A percentile compares a stretch with the other conserved stretches of the same genome.
These are phyloP conservation scores for Drosophila heteroneura DNA, from an alignment of 2,888 invertebrate genomes.

Conservation along the genomic window DNA sequence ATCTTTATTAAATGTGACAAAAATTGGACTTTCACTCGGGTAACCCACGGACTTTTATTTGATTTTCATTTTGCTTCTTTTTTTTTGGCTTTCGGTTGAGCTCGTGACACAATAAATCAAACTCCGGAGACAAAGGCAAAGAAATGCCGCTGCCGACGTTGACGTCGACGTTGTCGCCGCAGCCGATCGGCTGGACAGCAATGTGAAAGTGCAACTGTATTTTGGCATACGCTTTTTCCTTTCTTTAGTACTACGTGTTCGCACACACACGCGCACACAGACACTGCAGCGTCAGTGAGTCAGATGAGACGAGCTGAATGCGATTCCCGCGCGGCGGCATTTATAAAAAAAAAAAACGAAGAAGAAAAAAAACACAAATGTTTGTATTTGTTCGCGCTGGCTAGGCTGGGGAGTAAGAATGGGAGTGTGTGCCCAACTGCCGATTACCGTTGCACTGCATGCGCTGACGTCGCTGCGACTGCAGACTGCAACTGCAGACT, in stretches of 20 bases:
- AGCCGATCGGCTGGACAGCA: slow-evolving; percentile 47
- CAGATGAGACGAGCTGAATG: slow-evolving; percentile 19
- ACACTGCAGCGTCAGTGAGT: slow-evolving; percentile 23
- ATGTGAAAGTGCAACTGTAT: slow-evolving; percentile 62
- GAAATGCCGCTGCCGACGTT: slow-evolving; percentile 36
- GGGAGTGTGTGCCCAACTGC: slow-evolving; percentile 32
- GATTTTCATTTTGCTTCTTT: slow-evolving; percentile 14
- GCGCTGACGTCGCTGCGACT: slow-evolving; percentile 55
- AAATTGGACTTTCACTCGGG: slow-evolving; percentile 54
- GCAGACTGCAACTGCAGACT: slow-evolving; percentile 16
- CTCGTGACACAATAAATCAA: slow-evolving; percentile 73
- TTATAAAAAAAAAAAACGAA: slow-evolving; percentile 34
- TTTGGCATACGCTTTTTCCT: slow-evolving; percentile 43
- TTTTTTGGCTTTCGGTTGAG: slow-evolving; percentile 24
- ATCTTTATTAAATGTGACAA: slow-evolving; percentile 42
- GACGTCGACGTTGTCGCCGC: slow-evolving; percentile 30
- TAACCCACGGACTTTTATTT: slow-evolving; percentile 12
- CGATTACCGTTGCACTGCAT: slow-evolving; percentile 51
- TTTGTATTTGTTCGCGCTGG: slow-evolving; percentile 40
- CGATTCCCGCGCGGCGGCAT: slow-evolving; percentile 42
- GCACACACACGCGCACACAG: slow-evolving; percentile 19
- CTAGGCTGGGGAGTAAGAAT: slow-evolving; percentile 38
- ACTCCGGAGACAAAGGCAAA: slow-evolving; percentile 42
- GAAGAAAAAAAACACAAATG: slow-evolving; percentile 9
- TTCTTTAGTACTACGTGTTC: slow-evolving; percentile 38